A percentile compares a stretch with the other conserved stretches of the same genome.
These are phyloP conservation scores for Calonectris borealis DNA, from an alignment of 2,113 vertebrate species.

Conservation along the genomic window DNA sequence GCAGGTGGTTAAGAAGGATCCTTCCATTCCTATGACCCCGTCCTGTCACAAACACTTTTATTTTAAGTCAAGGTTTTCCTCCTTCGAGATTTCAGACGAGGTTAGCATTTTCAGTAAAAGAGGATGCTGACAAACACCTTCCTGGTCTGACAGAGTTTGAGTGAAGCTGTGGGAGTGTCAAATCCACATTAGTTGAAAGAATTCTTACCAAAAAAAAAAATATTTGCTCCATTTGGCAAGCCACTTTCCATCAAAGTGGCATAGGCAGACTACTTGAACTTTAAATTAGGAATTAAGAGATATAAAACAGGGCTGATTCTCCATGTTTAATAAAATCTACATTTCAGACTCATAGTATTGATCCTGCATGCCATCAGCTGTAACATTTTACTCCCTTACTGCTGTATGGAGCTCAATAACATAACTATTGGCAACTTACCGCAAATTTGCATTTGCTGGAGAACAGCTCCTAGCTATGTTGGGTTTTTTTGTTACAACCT, in stretches of 20 bases:
- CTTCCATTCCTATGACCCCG: background rate
- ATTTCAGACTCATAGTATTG: background rate
- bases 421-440: background rate
- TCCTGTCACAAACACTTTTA: slow-evolving; percentile 41
- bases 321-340: background rate
- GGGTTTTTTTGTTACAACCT: background rate
- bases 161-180: background rate
- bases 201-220: background rate
- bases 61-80: slow-evolving; percentile 20
- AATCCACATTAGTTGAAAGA: background rate
- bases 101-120: background rate
- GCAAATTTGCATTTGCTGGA: background rate
- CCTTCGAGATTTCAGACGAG: background rate
- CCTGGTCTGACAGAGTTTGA: background rate
- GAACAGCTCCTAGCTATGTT: background rate
- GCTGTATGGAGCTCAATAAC: background rate
- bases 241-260: background rate
- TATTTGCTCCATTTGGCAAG: background rate
- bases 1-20: background rate
- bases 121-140: background rate
- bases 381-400: background rate
- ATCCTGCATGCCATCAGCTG: background rate
- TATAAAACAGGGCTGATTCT: background rate
- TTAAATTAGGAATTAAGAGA: background rate
- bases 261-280: background rate